phyloP scores from a whole-genome alignment of 2,113 vertebrate genomes.

The Rhinopomastus cyanomelas region DNA sequence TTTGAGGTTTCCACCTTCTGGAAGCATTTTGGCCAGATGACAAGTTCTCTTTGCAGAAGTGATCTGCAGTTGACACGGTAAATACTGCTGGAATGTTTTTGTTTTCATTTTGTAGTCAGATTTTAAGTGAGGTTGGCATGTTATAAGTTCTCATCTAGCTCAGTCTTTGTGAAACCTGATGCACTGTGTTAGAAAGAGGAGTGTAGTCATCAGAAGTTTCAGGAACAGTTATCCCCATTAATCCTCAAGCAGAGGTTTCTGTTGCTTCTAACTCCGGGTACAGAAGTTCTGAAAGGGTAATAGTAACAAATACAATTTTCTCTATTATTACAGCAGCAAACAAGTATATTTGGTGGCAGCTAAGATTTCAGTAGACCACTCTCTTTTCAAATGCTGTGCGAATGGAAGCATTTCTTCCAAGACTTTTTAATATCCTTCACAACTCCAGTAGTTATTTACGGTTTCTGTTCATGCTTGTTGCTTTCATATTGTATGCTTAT shows the following conservation, averaged over 20 bases:
- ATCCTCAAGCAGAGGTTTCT: background rate
- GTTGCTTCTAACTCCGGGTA: background rate
- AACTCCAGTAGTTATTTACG: background rate
- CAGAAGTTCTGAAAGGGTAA: background rate
- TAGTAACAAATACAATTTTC: background rate
- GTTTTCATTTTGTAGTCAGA: background rate
- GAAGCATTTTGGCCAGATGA: background rate
- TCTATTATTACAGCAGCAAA: background rate
- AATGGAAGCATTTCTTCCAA: background rate
- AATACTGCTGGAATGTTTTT: background rate
- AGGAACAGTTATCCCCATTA: background rate
- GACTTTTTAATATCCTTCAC: background rate
- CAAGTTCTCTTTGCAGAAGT: background rate
- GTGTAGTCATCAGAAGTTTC: background rate
- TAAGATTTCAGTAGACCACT: background rate
- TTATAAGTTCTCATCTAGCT: rapidly evolving
- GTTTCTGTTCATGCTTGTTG: background rate
- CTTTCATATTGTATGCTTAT: background rate
- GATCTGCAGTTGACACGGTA: background rate
- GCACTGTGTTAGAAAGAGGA: background rate
- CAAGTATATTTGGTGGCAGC: background rate
- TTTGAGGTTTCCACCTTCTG: background rate
- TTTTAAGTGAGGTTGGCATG: background rate
- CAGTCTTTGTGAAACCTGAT: background rate
- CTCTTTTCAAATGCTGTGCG: background rate